Evolutionary conservation across 2,797 vertebrate species (phyloP).

Genomic region (Acomys russatus): DNA sequence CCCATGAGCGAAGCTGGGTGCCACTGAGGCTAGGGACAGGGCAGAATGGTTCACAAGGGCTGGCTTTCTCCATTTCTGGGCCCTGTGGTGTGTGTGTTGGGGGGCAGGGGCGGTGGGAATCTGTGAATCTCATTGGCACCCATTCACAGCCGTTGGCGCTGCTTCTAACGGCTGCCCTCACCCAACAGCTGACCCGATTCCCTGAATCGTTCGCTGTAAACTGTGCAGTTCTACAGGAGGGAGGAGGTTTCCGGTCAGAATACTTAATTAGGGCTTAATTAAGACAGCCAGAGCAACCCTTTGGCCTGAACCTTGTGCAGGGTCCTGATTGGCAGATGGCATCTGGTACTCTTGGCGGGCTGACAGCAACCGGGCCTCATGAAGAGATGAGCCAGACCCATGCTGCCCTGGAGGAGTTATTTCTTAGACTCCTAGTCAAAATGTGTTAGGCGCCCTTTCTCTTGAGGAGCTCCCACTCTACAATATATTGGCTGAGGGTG

Average conservation of each 20-base stretch:
- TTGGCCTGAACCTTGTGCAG: constrained; percentile 49
- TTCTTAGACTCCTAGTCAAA: not conserved
- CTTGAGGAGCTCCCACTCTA: not conserved
- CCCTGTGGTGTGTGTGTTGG: not conserved
- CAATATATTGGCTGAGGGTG: not conserved
- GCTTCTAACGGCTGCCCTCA: not conserved
- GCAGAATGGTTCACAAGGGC: constrained; percentile 8
- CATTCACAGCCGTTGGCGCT: not conserved
- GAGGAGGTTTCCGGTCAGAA: constrained; percentile 66
- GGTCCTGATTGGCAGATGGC: constrained; percentile 69
- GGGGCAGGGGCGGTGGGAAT: not conserved
- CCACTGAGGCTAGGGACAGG: not conserved
- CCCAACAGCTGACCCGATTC: constrained; percentile 65
- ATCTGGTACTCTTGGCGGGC: constrained; percentile 69
- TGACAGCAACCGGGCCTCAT: constrained; percentile 57
- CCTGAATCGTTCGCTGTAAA: constrained; percentile 58
- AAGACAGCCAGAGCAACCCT: constrained; percentile 46
- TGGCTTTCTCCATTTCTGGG: not conserved
- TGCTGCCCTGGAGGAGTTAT: not conserved
- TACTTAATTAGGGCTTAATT: constrained; percentile 76
- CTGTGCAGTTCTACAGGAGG: constrained; percentile 35
- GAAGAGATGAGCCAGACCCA: constrained; percentile 20
- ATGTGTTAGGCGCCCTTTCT: not conserved
- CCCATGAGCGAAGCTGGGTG: not conserved
- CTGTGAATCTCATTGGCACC: not conserved